A percentile compares a stretch with the other conserved stretches of the same genome.
Evolutionary conservation across 2,113 vertebrate species (phyloP).

Genomic region (Euleptes europaea): DNA sequence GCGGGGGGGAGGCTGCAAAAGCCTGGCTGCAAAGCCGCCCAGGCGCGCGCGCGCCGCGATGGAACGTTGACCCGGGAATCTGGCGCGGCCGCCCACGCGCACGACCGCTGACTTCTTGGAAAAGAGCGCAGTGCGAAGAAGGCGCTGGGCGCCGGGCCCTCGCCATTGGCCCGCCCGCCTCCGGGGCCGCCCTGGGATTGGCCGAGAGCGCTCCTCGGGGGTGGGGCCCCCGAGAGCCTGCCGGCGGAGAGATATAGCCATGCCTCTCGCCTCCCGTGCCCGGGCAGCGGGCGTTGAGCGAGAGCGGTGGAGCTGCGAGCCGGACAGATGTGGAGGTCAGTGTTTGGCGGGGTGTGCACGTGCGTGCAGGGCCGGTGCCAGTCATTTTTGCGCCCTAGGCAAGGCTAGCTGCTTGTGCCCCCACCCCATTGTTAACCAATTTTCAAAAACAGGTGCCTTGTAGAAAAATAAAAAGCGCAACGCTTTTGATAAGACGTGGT

Average conservation of each 20-base stretch:
- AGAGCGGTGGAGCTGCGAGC: background rate
- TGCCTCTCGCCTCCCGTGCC: background rate
- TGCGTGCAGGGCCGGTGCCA: no score
- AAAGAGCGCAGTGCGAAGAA: constrained; percentile 80
- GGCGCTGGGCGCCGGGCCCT: background rate
- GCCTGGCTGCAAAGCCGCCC: no score
- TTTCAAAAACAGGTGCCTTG: no score
- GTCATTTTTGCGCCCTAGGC: no score
- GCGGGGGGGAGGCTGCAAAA: no score
- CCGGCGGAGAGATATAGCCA: background rate
- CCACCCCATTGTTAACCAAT: no score
- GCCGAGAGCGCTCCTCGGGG: background rate
- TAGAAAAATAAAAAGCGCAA: no score
- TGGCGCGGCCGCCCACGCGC: background rate
- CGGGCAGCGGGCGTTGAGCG: background rate
- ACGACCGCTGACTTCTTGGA: constrained; percentile 83
- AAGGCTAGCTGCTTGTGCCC: background rate
- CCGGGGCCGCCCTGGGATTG: constrained; percentile 18
- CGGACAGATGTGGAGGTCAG: background rate
- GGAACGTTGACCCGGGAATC: background rate
- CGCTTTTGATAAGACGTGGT: no score
- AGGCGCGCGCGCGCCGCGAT: background rate
- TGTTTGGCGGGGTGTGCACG: background rate
- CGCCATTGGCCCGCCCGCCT: constrained; percentile 19
- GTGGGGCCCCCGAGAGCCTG: background rate